Evolutionary conservation across 2,888 invertebrate genomes (phyloP).

Genomic region (Tenthredo livida): DNA sequence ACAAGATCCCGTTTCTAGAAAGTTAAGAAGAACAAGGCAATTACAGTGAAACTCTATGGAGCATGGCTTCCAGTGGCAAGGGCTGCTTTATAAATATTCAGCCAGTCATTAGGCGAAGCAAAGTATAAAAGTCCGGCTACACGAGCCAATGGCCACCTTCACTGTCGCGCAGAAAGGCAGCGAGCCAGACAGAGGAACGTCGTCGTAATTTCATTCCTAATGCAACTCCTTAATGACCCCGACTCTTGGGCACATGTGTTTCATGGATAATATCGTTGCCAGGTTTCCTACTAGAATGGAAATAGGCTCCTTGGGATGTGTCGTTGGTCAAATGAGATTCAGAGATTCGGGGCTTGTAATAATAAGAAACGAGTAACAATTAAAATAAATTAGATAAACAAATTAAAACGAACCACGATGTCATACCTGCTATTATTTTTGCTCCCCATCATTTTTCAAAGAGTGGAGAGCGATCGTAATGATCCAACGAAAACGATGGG

Average conservation of each 20-base stretch:
- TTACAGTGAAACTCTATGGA: slow-evolving; percentile 77
- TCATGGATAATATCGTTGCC: slow-evolving; percentile 38
- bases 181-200: slow-evolving; percentile 51
- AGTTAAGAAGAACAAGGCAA: slow-evolving; percentile 77
- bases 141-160: slow-evolving; percentile 58
- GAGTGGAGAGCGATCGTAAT: not conserved
- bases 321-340: slow-evolving; percentile 24
- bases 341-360: not conserved
- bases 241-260: slow-evolving; percentile 52
- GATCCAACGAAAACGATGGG: not conserved
- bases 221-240: slow-evolving; percentile 57
- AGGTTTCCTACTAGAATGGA: slow-evolving; percentile 43
- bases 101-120: slow-evolving; percentile 69
- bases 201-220: slow-evolving; percentile 70
- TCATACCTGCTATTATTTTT: not conserved
- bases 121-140: slow-evolving; percentile 67
- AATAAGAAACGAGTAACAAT: not conserved
- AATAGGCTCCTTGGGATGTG: slow-evolving; percentile 21
- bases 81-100: slow-evolving; percentile 77
- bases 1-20: slow-evolving; percentile 73
- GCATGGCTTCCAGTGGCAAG: slow-evolving; percentile 67
- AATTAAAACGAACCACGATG: not conserved
- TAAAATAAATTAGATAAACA: too few relatives aligned
- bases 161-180: slow-evolving; percentile 56
- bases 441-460: not conserved